A percentile compares a stretch with the other conserved stretches of the same genome.
Evolutionary conservation across 2,888 invertebrate species (phyloP).

Genomic region (Parnassius apollo): DNA sequence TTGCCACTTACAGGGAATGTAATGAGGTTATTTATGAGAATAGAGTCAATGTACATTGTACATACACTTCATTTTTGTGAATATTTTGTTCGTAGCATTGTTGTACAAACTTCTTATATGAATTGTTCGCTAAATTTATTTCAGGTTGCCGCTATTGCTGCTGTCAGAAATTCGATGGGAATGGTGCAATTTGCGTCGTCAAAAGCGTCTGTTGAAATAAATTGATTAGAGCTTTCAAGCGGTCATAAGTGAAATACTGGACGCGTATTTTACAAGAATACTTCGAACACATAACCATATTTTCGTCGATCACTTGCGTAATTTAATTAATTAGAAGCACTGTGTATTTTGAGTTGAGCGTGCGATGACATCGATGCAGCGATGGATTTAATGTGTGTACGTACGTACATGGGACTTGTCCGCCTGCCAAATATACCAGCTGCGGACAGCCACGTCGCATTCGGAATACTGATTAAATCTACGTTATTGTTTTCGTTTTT

Average conservation of each 20-base stretch:
- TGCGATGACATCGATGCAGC: constrained; percentile 46
- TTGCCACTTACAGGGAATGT: constrained; percentile 47
- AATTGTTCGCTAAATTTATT: constrained; percentile 16
- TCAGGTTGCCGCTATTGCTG: constrained; percentile 8
- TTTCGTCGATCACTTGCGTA: constrained; percentile 48
- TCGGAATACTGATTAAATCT: constrained; percentile 74
- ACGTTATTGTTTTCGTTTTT: constrained; percentile 70
- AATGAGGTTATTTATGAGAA: constrained; percentile 58
- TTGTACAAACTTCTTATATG: constrained; percentile 11
- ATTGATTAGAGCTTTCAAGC: constrained; percentile 46
- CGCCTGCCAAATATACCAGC: constrained; percentile 74
- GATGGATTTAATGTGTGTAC: constrained; percentile 30
- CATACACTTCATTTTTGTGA: constrained; percentile 8
- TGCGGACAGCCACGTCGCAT: constrained; percentile 62
- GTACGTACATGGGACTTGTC: constrained; percentile 45
- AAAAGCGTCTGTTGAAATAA: constrained; percentile 47
- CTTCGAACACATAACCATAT: constrained; percentile 36
- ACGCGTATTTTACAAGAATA: constrained; percentile 50
- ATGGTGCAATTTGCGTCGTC: constrained; percentile 30
- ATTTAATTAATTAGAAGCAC: constrained; percentile 54
- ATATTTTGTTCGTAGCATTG: constrained; percentile 14
- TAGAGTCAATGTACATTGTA: constrained; percentile 27
- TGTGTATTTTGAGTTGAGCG: constrained; percentile 56
- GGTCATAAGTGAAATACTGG: constrained; percentile 45
- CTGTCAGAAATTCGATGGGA: constrained; percentile 11